Percentiles rank a stretch among this genome's conserved stretches.
Conservation (phyloP, 2,888 invertebrate genomes). For the Pherbina coryleti region DNA sequence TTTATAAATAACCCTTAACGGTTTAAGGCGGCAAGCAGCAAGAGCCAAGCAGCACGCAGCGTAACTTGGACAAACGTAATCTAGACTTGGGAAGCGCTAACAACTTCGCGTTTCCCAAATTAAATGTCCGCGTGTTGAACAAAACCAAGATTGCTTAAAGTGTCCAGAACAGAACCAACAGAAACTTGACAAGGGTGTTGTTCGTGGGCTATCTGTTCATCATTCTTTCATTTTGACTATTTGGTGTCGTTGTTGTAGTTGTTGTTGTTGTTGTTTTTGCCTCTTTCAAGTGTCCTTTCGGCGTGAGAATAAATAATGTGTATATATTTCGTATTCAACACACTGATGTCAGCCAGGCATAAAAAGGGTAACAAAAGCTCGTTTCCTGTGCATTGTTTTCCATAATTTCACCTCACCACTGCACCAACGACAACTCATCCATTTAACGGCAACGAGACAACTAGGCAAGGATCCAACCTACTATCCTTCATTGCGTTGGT, state of each 20-base stretch:
- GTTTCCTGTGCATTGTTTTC: conserved; percentile 42
- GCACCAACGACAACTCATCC: neutral
- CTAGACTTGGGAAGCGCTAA: neutral
- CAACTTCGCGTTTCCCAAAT: neutral
- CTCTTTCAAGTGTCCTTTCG: neutral
- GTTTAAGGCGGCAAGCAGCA: too few relatives aligned
- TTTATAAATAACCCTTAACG: too few relatives aligned
- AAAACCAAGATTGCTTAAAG: too few relatives aligned
- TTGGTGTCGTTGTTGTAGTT: neutral
- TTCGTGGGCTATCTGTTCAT: conserved; percentile 19
- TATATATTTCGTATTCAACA: neutral
- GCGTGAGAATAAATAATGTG: conserved; percentile 2
- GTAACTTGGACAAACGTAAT: too few relatives aligned
- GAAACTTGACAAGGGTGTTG: neutral
- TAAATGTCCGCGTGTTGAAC: neutral
- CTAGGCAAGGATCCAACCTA: too few relatives aligned
- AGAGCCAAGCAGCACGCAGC: too few relatives aligned
- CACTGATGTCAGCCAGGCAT: conserved; percentile 48
- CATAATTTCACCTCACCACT: conserved; percentile 42
- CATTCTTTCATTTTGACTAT: neutral
- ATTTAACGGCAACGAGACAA: too few relatives aligned
- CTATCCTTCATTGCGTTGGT: too few relatives aligned
- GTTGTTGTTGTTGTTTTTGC: neutral
- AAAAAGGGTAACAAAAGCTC: conserved; percentile 40
- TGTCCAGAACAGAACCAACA: neutral